Conservation (phyloP, 2,113 vertebrate genomes). For the Rhinopomastus cyanomelas region DNA sequence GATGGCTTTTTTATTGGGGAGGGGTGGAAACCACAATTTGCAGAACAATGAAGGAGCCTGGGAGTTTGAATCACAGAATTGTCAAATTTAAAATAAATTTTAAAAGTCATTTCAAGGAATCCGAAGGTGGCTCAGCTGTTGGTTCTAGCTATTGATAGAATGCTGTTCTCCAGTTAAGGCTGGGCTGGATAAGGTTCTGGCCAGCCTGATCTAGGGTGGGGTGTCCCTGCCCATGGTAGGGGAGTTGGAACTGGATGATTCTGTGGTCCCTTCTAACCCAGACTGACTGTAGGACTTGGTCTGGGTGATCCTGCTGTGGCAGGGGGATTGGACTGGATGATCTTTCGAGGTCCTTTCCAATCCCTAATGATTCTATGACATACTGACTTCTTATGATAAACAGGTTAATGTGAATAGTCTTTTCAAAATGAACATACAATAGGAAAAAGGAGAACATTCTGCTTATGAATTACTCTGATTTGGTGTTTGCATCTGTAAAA, state of each 20-base stretch:
- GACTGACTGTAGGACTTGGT: too few species aligned
- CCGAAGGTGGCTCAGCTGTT: background rate
- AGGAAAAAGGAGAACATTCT: background rate
- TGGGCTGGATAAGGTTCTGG: too few species aligned
- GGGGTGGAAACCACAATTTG: background rate
- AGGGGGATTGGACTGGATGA: too few species aligned
- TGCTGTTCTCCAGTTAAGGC: accelerated
- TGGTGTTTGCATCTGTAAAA: background rate
- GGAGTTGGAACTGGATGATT: too few species aligned
- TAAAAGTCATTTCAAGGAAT: background rate
- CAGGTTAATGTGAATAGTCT: background rate
- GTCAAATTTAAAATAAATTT: background rate
- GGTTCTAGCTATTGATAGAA: background rate
- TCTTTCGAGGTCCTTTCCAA: too few species aligned
- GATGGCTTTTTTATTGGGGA: background rate
- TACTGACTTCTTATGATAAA: background rate
- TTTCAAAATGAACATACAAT: background rate
- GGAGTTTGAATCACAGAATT: background rate
- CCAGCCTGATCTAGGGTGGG: too few species aligned
- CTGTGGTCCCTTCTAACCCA: too few species aligned
- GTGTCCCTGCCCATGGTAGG: too few species aligned
- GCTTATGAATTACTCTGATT: background rate
- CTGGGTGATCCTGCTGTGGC: too few species aligned
- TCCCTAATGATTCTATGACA: too few species aligned
- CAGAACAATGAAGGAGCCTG: background rate